Conservation (phyloP, 2,113 vertebrate genomes). For the Sylvia atricapilla region DNA sequence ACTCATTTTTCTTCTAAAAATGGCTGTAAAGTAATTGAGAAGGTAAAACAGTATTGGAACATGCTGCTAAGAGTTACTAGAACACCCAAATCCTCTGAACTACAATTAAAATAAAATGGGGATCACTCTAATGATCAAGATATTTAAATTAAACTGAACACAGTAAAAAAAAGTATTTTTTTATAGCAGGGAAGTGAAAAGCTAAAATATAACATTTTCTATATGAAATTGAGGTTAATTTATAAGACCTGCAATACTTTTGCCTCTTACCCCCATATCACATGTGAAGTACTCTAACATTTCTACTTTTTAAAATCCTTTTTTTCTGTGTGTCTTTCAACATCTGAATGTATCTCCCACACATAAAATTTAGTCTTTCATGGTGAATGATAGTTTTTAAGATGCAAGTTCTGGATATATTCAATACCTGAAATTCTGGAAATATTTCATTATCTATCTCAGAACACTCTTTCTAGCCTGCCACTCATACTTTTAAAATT, state of each 20-base stretch:
- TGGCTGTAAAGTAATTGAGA: background rate
- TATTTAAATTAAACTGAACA: background rate
- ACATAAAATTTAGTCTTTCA: background rate
- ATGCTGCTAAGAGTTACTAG: background rate
- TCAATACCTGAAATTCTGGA: background rate
- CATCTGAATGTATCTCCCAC: background rate
- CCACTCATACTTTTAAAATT: background rate
- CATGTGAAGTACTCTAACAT: background rate
- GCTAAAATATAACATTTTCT: background rate
- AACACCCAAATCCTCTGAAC: background rate
- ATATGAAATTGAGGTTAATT: background rate
- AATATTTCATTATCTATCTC: conserved; percentile 7
- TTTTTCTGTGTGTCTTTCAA: background rate
- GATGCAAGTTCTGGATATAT: background rate
- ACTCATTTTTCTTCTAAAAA: background rate
- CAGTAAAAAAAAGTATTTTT: background rate
- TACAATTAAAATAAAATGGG: background rate
- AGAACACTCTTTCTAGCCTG: background rate
- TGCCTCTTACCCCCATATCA: background rate
- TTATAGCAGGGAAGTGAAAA: background rate
- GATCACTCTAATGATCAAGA: background rate
- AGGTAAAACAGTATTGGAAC: background rate
- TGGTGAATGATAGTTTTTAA: background rate
- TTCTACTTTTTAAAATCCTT: background rate
- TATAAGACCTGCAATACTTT: background rate